Percentiles rank a stretch among this genome's conserved stretches.
These are phyloP conservation scores for Trilocha varians DNA, from an alignment of 2,888 invertebrate genomes.

Conservation along the genomic window DNA sequence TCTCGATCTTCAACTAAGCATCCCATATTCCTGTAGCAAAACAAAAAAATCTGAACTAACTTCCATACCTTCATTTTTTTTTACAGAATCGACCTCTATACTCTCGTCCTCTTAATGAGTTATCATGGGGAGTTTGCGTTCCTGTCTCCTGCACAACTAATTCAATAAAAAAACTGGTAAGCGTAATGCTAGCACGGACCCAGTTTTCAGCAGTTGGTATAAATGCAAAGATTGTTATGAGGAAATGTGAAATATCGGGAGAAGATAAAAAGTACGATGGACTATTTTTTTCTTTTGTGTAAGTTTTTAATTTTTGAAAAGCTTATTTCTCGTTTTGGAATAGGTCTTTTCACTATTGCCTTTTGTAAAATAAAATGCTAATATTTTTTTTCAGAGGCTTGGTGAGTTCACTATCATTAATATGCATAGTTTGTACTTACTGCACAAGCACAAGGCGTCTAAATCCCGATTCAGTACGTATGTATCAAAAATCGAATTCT, in stretches of 20 bases:
- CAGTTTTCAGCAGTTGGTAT: slow-evolving; percentile 53
- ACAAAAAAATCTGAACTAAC: not conserved
- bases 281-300: slow-evolving; percentile 47
- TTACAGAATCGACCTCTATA: slow-evolving; percentile 42
- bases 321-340: too few species aligned
- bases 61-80: not conserved
- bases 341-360: too few species aligned
- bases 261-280: slow-evolving; percentile 31
- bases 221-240: slow-evolving; percentile 34
- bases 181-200: slow-evolving; percentile 45
- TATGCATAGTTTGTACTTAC: slow-evolving; percentile 36
- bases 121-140: slow-evolving; percentile 73
- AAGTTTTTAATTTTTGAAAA: too few species aligned
- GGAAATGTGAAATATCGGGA: slow-evolving; percentile 39
- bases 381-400: slow-evolving; percentile 28
- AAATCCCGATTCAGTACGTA: not conserved
- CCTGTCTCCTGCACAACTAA: slow-evolving; percentile 54
- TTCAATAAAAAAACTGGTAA: slow-evolving; percentile 41
- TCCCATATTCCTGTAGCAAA: not conserved
- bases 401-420: slow-evolving; percentile 15
- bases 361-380: not conserved
- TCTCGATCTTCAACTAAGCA: too few species aligned
- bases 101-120: slow-evolving; percentile 41
- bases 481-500: not conserved
- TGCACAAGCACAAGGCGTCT: slow-evolving; percentile 18